Conservation (phyloP, 2,113 vertebrate genomes). For the Brachypteracias leptosomus region DNA sequence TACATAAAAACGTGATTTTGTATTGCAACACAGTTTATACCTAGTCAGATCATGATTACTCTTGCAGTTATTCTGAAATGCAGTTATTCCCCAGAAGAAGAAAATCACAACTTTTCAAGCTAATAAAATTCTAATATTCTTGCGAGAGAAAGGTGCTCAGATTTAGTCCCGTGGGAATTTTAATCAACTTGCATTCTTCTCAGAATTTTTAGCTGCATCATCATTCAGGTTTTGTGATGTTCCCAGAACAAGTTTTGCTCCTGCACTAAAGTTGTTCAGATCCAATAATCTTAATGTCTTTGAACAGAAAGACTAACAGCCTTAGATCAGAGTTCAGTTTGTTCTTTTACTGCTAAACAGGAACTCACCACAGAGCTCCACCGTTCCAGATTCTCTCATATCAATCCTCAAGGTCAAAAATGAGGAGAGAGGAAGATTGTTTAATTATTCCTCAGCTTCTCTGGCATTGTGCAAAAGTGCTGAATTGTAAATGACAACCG, state of each 20-base stretch:
- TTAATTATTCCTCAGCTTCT: conserved; percentile 15
- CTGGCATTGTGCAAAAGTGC: neutral
- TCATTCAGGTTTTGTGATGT: neutral
- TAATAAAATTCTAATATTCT: neutral
- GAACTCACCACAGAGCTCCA: neutral
- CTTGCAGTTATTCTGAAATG: neutral
- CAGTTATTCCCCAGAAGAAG: neutral
- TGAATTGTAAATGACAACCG: neutral
- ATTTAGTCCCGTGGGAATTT: neutral
- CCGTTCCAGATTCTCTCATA: neutral
- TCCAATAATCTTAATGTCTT: neutral
- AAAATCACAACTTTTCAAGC: neutral
- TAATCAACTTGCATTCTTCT: neutral
- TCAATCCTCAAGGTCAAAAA: conserved; percentile 9
- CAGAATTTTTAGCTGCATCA: neutral
- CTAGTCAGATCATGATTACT: neutral
- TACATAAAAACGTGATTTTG: neutral
- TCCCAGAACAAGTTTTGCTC: neutral
- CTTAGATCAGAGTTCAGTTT: neutral
- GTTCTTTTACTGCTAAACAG: neutral
- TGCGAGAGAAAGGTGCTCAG: neutral
- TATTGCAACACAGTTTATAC: neutral
- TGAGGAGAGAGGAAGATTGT: neutral
- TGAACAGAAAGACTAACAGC: neutral
- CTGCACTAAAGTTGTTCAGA: neutral